Evolutionary conservation across 2,888 invertebrate genomes (phyloP), one percentile per base, ranked within the genome.

Genomic region (Nomada fabriciana): DNA sequence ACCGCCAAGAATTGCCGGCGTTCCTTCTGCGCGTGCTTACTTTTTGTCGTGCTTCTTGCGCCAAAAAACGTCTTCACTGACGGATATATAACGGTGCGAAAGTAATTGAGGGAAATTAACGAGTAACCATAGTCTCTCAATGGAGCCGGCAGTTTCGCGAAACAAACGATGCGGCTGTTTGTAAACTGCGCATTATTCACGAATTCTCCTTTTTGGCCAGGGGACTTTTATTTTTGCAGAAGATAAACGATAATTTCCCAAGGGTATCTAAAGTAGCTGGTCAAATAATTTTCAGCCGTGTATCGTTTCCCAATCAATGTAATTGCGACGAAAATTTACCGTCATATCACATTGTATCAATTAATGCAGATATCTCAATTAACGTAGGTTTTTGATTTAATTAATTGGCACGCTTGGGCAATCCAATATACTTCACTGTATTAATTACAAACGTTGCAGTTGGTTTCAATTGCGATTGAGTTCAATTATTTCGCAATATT

Each of bases 81-180:
- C 61, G 55, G 55, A 78, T 52, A 57, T 43, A 75, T 50, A 64
- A 69, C 50, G 18, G 64, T 60, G 47, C 57, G 79, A 78, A 79
- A 76, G 70, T 76, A 82, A 82, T 73, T 23, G 50, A 53, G 59
- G n/a, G 64, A 78, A 73, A 76, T 80, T 80, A 80, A 77, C 67
- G 72, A 68, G 53, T 50, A 25, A 7, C 15, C 11, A 20, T 2
- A 42, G 42, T 67, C n/a, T 20, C 59, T 60, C 52, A 9, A 47
- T 71, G 73, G 52, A 52, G 20, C 57, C 47, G 23, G 72, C 18
- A 10, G 11, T 53, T 60, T 47, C 55, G 55, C 43, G 25, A 15
- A 47, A 20, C 43, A 55, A 67, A 52, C 47, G 67, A 67, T 59
- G 59, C 50, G 23, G 43, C 20, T 23, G 67, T 42, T 52, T 57